Base-by-base conservation (phyloP, 2,888 invertebrate genomes). In the Sinodicranocentrus sp. region DNA sequence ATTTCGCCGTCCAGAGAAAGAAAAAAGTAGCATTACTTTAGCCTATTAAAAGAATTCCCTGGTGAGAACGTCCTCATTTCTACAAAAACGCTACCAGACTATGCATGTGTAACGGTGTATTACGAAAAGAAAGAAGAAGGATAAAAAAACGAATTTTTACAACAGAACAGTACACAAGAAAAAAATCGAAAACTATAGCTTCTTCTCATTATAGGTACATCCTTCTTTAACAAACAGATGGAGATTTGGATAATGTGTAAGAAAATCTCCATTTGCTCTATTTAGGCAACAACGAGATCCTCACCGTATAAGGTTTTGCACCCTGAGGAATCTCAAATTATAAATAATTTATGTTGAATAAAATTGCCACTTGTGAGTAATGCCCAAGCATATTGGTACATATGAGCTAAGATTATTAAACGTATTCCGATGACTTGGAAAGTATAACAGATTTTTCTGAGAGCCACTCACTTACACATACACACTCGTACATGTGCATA, bases 271-370 rank as follows among this genome's bases (percentile, higher is more conserved):
- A 10, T 33, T 3, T 33, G 33, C n/a, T n/a, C n/a, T n/a, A n/a
- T n/a, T n/a, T 33, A 33, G 33, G 10, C 33, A 33, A 10, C 33
- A 33, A 33, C n/a, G 33, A 33, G 10, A 33, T 10, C 10, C 3
- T 33, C 10, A 63, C 15, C 26, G n/a, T 48, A 15, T 48, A 17
- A 5, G 48, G 48, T 48, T n/a, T 23, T 6, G 21, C 23, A 54
- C 71, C 59, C 57, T 0, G 15, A 72, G 39, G 72, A 71, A 71
- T 71, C 25, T 54, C 28, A 48, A 70, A 70, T 26, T 25, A 72
- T 72, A 72, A 72, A 72, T 72, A 23, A 73, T 73, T 73, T 73
- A 73, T 61, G 44, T 63, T 39, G 63, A 63, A 63, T 63, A 63
- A 63, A 63, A 63, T 63, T 63, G 63, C 63, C 61, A 61, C 61